Evolutionary conservation across 2,113 vertebrate genomes (phyloP).

Genomic region (Gnathonemus echidnorhynchus): DNA sequence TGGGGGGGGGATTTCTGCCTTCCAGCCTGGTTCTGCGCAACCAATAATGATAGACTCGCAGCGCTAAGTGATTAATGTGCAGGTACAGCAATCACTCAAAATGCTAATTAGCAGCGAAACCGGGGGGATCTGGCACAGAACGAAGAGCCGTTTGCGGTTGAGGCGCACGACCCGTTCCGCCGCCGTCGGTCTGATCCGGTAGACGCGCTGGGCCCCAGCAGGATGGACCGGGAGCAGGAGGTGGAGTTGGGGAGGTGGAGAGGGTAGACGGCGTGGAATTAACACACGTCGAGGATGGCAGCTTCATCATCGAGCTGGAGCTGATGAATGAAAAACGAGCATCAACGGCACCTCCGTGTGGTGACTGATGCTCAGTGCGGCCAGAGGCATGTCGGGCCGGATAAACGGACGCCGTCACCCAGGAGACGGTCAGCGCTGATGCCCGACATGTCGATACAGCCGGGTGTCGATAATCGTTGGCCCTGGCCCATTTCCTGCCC

Average conservation of each 20-base stretch:
- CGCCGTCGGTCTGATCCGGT: not conserved
- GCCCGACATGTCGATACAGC: not conserved
- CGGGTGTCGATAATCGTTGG: not conserved
- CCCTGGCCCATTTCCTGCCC: not conserved
- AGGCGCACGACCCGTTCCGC: not conserved
- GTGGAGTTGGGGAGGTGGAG: not conserved
- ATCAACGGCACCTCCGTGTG: not conserved
- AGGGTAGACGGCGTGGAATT: not conserved
- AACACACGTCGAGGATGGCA: not conserved
- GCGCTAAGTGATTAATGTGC: conserved; percentile 10
- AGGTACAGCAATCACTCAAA: not conserved
- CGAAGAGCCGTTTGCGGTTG: not conserved
- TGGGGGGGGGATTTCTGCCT: conserved; percentile 22
- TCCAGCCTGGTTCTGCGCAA: not conserved
- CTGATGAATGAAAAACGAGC: not conserved
- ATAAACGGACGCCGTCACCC: not conserved
- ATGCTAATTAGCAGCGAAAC: not conserved
- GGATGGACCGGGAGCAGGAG: not conserved
- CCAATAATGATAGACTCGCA: not conserved
- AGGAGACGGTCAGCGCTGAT: not conserved
- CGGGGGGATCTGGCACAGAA: not conserved
- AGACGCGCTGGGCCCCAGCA: not conserved
- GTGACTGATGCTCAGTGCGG: not conserved
- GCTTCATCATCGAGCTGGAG: not conserved
- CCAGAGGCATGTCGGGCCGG: not conserved